Evolutionary conservation across 2,113 vertebrate species (phyloP).

Genomic region (Perognathus longimembris): DNA sequence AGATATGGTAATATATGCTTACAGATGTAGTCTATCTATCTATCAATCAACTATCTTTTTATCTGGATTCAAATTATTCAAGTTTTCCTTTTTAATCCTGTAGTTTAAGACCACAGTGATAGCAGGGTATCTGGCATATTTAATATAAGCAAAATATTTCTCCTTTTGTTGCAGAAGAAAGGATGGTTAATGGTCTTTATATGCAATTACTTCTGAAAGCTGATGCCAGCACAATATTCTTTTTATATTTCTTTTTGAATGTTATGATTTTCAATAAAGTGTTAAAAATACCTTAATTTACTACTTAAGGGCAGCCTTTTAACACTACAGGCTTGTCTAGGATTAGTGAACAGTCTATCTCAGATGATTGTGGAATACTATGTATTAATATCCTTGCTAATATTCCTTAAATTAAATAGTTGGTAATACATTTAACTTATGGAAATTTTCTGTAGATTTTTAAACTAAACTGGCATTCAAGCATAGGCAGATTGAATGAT

Average conservation of each 20-base stretch:
- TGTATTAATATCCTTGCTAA: not conserved
- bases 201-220: not conserved
- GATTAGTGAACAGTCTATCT: not conserved
- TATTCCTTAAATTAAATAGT: not conserved
- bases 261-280: too few species aligned
- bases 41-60: conserved; percentile 1
- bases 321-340: not conserved
- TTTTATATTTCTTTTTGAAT: too few species aligned
- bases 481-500: not conserved
- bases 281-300: not conserved
- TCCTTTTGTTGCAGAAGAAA: not conserved
- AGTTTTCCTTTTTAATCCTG: not conserved
- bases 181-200: not conserved
- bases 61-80: not conserved
- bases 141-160: not conserved
- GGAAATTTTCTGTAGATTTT: not conserved
- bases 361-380: not conserved
- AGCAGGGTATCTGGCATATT: not conserved
- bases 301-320: not conserved
- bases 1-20: not conserved
- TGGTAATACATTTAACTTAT: conserved; percentile 15
- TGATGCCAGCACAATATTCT: not conserved
- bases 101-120: not conserved
- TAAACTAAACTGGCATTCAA: not conserved
- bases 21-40: not conserved